Percentiles rank a stretch among this genome's conserved stretches.
phyloP scores from a whole-genome alignment of 2,797 vertebrate species.

The Xiphorhynchus erythropygius region DNA sequence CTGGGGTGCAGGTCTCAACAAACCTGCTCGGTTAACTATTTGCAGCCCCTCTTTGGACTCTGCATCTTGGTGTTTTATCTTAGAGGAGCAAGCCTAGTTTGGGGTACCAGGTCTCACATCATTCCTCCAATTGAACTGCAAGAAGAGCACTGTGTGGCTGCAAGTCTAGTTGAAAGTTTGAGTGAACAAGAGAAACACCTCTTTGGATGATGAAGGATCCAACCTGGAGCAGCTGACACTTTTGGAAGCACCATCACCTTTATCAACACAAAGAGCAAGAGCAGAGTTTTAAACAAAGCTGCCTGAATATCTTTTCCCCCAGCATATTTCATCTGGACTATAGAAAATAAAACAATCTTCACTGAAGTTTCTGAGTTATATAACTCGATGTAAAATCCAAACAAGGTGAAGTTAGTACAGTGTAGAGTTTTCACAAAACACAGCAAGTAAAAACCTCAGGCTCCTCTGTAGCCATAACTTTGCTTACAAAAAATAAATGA shows the following conservation, averaged over 20 bases:
- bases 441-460: neutral
- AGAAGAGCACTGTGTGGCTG: neutral
- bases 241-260: neutral
- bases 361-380: neutral
- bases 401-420: neutral
- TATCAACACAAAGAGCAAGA: neutral
- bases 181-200: neutral
- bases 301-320: neutral
- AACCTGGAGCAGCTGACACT: neutral
- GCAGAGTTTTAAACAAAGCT: neutral
- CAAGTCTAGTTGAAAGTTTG: neutral
- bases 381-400: neutral
- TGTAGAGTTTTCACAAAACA: neutral
- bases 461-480: neutral
- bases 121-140: neutral
- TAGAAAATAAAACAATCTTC: neutral
- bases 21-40: neutral
- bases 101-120: neutral
- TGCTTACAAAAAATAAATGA: neutral
- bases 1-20: neutral
- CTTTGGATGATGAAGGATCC: neutral
- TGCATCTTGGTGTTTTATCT: neutral
- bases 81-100: neutral
- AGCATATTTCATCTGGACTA: neutral
- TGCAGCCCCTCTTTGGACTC: neutral